Evolutionary conservation across 23 tunicate species (phyloP).

Genomic region (Clavelina lepadiformis): DNA sequence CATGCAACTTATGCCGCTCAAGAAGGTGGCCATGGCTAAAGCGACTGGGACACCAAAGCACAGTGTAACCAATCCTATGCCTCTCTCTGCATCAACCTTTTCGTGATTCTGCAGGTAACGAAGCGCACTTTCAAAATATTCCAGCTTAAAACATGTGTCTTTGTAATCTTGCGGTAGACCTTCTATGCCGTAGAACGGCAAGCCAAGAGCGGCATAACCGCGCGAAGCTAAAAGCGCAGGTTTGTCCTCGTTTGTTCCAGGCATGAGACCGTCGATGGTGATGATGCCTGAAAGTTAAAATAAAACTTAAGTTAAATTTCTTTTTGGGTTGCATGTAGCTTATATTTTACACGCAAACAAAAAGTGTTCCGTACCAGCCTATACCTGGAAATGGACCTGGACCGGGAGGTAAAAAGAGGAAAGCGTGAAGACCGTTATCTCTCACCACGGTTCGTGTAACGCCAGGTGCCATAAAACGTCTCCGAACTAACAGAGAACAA

Average conservation of each 20-base stretch:
- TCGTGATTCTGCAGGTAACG: slow-evolving; percentile 2
- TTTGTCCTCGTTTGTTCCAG: slow-evolving; percentile 43
- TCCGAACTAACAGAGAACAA: too few species aligned
- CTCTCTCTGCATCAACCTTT: slow-evolving; percentile 9
- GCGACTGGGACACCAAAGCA: slow-evolving; percentile 25
- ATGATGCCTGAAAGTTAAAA: slow-evolving; percentile 47
- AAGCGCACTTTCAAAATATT: slow-evolving; percentile 50
- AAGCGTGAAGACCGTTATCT: too few species aligned
- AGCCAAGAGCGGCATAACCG: slow-evolving; percentile 48
- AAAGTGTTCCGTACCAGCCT: too few species aligned
- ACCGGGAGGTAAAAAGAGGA: slow-evolving; percentile 44
- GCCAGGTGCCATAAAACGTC: too few species aligned
- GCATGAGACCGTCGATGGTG: slow-evolving; percentile 31
- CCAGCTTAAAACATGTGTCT: slow-evolving; percentile 6
- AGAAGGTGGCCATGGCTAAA: slow-evolving; percentile 17
- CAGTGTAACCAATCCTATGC: slow-evolving; percentile 25
- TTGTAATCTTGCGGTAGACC: slow-evolving; percentile 5
- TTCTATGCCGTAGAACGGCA: slow-evolving; percentile 19
- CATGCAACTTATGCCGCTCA: slow-evolving; percentile 10
- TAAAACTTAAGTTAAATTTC: too few species aligned
- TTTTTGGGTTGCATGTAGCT: too few species aligned
- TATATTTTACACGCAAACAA: too few species aligned
- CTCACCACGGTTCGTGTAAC: too few species aligned
- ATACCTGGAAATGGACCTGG: slow-evolving; percentile 51
- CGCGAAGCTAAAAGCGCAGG: slow-evolving; percentile 46